phyloP scores from a whole-genome alignment of 2,797 vertebrate genomes.

The Dallia pectoralis region DNA sequence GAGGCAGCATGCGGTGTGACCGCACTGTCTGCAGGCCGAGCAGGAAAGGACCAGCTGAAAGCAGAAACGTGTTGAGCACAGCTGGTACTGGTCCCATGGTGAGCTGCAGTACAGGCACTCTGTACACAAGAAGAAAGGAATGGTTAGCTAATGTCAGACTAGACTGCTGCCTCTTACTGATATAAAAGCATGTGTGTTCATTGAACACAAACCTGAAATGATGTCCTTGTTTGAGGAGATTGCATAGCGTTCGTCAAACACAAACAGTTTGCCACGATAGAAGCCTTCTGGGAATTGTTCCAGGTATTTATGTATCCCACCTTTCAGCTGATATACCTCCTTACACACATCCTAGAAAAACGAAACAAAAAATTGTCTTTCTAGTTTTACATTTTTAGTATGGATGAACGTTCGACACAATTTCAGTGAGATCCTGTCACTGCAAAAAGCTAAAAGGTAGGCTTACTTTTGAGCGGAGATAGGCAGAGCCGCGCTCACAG shows the following conservation, averaged over 20 bases:
- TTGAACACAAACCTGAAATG: conserved; percentile 82
- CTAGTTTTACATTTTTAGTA: neutral
- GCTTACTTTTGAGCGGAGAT: conserved; percentile 89
- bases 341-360: conserved; percentile 84
- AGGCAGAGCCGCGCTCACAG: conserved; percentile 94
- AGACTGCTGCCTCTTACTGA: neutral
- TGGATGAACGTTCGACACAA: neutral
- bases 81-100: conserved; percentile 89
- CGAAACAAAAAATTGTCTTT: neutral
- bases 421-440: neutral
- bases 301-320: conserved; percentile 96
- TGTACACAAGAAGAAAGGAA: conserved; percentile 46
- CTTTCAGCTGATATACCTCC: conserved; percentile 93
- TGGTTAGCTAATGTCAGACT: neutral
- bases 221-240: conserved; percentile 85
- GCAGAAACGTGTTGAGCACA: conserved; percentile 87
- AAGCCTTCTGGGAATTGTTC: conserved; percentile 93
- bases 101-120: conserved; percentile 88
- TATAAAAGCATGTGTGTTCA: neutral
- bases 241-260: conserved; percentile 93
- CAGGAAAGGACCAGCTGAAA: conserved; percentile 91
- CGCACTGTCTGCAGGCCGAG: conserved; percentile 73
- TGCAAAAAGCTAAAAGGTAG: neutral
- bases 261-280: conserved; percentile 95
- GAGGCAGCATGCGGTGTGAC: conserved; percentile 87